Base-by-base conservation (phyloP, 2,797 vertebrate genomes). In the Liasis olivaceus region DNA sequence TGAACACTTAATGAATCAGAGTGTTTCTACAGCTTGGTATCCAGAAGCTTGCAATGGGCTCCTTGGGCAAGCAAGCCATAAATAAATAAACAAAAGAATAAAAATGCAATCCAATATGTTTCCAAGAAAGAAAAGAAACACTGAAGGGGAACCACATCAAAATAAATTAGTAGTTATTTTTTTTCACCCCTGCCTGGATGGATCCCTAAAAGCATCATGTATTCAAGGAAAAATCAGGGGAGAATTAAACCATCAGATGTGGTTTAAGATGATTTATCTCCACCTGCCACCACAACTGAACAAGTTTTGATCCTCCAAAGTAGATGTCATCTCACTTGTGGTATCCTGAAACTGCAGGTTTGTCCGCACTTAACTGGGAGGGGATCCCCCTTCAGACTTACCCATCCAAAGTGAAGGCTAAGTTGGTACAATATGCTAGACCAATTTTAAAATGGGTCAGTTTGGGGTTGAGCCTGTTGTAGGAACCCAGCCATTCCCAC, bases 91-190 rank as follows among this genome's bases (percentile, higher is more conserved):
- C 8, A 81, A 81, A 81, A 24, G 3, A 81, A 47, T 81, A 47
- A 81, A 47, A 47, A 36, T 81, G 72, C 72, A 81, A 47, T 81
- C 72, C 36, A 81, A 81, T 81, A 81, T 47, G 72, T 81, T 81
- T 36, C 72, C 24, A 42, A 9, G 36, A 95, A 94, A 85, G 94
- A 91, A 91, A 93, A 95, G 60, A 88, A 62, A 47, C 90, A 84
- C 93, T 92, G 60, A 85, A 54, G 42, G 9, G 85, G 11, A 88
- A 66, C 17, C 0, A 13, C 13, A 84, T 64, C 87, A 94, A 69
- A 69, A 15, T 47, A 64, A 31, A n/a, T 26, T 31, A 47, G 12
- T 81, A 15, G 87, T 87, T 81, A 63, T 86, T 77, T 42, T 24
- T 9, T 2, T 5, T 26, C 54, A 31, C 4, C 31, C 59, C n/a